Evolutionary conservation across 1,140 invertebrate species (phyloP), one percentile per base, ranked within the genome.

Genomic region (Rhagoletis zephyria): DNA sequence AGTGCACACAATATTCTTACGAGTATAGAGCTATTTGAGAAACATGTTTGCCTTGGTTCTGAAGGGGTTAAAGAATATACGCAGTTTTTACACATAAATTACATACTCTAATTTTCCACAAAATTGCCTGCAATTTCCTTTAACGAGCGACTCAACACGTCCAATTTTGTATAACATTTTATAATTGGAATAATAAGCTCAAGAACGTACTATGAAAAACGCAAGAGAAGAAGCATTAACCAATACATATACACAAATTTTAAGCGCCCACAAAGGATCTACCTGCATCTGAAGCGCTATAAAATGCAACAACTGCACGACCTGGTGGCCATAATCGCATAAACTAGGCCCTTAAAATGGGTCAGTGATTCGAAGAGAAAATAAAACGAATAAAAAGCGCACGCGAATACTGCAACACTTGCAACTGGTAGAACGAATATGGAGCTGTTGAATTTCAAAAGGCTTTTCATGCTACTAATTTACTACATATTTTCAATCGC

Each of bases 51-150:
- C 30, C 30, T 30, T 30, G 30, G 30, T 30, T 30, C 30, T 30
- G 30, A 30, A 30, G 30, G 30, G 30, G 30, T 30, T 30, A 30
- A 30, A 30, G 30, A 30, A 30, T 30, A 30, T 30, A 30, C 30
- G 30, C 30, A 30, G 30, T 30, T 30, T 30, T 30, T 30, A 16
- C 16, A 63, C n/a, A n/a, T n/a, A 63, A n/a, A 30, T 30, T 16
- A n/a, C 51, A 81, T 30, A 81, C 9, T 30, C n/a, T 48, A 56
- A 81, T 81, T 81, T 81, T 30, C n/a, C 48, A 30, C 1, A 16
- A 81, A 81, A 81, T 81, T 81, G n/a, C 48, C 3, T n/a, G 74
- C 74, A 81, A 81, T 81, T 81, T 56, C 6, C 16, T 1, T 3
- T 19, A 9, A 81, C 42, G 67, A 10, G 3, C 40, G 56, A 81